phyloP scores from a whole-genome alignment of 2,888 invertebrate genomes.

The Apomyelois bistriatella region DNA sequence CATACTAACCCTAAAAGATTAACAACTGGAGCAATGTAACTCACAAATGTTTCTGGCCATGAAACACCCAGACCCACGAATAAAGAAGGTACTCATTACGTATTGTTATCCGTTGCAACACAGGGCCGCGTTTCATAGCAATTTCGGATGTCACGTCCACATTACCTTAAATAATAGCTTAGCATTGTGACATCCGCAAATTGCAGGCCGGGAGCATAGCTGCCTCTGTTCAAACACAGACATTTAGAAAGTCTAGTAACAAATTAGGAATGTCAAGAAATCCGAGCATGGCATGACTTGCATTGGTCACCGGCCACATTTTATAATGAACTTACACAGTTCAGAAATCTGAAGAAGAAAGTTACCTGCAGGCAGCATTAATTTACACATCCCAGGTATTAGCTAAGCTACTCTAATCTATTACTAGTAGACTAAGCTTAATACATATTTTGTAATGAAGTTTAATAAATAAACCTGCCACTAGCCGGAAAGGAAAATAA shows the following conservation, averaged over 20 bases:
- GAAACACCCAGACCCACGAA: neutral
- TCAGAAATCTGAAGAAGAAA: too few relatives aligned
- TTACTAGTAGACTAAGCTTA: too few relatives aligned
- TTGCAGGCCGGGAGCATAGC: constrained; percentile 23
- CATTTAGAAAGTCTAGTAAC: neutral
- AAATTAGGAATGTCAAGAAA: neutral
- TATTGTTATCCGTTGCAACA: constrained; percentile 9
- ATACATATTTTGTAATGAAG: too few relatives aligned
- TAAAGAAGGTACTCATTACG: constrained; percentile 6
- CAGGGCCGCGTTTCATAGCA: constrained; percentile 25
- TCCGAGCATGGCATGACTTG: too few relatives aligned
- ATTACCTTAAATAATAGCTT: constrained; percentile 36
- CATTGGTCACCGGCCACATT: too few relatives aligned
- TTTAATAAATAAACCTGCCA: too few relatives aligned
- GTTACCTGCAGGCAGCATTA: too few relatives aligned
- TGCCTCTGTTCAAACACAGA: neutral
- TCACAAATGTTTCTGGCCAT: neutral
- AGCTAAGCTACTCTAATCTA: too few relatives aligned
- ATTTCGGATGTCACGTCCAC: constrained; percentile 42
- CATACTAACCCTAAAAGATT: neutral
- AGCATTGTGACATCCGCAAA: constrained; percentile 40
- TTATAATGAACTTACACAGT: too few relatives aligned
- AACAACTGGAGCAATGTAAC: neutral
- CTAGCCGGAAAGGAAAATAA: too few relatives aligned
- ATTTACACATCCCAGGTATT: too few relatives aligned